Base-by-base conservation (phyloP, 2,797 vertebrate genomes). In the Garrulus glandarius region DNA sequence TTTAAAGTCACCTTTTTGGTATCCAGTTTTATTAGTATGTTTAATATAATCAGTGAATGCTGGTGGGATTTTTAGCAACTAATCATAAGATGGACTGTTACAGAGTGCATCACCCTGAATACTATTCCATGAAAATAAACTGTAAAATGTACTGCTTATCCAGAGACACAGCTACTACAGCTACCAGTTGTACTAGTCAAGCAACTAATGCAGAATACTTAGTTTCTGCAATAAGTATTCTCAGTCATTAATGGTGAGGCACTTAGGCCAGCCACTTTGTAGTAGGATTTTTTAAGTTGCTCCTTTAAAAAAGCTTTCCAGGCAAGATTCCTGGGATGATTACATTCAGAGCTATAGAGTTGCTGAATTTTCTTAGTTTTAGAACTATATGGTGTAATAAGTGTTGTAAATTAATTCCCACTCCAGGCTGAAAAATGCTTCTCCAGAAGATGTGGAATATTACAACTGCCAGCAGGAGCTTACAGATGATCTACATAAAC, bases 391-490 rank as follows among this genome's bases (percentile, higher is more conserved):
- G 22, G 7, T 88, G 3, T 81, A 77, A 7, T 89, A 84, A 86
- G 9, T 46, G 16, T 41, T 77, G 16, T 52, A 50, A 82, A 84
- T 78, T n/a, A 91, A 92, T 84, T 93, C n/a, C 56, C 20, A 11
- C 95, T 97, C 30, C 92, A 99, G 99, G 99, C 97, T 99, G 94
- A 99, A 99, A 98, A 92, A 98, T 1, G 99, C 99, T 75, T 99
- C 99, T 84, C 99, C 99, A 41, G 99, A 99, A 97, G 99, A 99
- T 97, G 98, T 99, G 46, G 99, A 99, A 92, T 99, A 99, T 98
- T 99, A 99, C 44, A 99, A 99, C 94, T 99, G 99, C 95, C 99
- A 99, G 72, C 99, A 99, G 91, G 99, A 99, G 64, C 97, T 99
- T 89, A 99, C 99, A 96, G 99, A 99, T 95, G 99, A 99, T 95